Evolutionary conservation across 2,113 vertebrate species (phyloP).

Genomic region (Ranitomeya variabilis): DNA sequence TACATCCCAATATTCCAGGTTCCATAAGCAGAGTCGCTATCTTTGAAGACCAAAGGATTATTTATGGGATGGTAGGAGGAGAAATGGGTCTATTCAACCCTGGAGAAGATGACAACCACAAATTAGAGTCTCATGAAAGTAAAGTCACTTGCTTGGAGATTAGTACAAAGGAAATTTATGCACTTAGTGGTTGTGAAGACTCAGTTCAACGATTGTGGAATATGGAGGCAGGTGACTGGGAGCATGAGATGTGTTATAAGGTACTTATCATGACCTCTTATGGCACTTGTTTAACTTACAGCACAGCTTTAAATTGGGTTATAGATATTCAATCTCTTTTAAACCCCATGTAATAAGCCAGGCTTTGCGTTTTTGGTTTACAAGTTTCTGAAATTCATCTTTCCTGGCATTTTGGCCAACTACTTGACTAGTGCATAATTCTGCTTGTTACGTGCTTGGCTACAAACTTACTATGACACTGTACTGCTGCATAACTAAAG

Average conservation of each 20-base stretch:
- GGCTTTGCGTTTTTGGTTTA: neutral
- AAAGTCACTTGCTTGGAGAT: slow-evolving; percentile 72
- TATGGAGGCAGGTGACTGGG: slow-evolving; percentile 68
- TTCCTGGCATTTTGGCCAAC: neutral
- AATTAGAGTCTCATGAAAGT: slow-evolving; percentile 73
- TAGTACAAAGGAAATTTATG: slow-evolving; percentile 72
- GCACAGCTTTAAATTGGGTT: neutral
- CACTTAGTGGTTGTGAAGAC: slow-evolving; percentile 74
- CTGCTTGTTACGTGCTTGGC: too few species aligned
- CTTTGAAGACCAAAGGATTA: slow-evolving; percentile 66
- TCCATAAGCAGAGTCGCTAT: slow-evolving; percentile 69
- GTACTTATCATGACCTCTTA: slow-evolving; percentile 60
- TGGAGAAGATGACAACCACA: slow-evolving; percentile 16
- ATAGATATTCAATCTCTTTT: neutral
- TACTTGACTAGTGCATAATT: neutral
- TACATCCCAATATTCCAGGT: slow-evolving; percentile 68
- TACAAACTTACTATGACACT: too few species aligned
- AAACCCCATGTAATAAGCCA: neutral
- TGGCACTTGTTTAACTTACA: neutral
- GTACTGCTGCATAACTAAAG: too few species aligned
- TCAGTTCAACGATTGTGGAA: slow-evolving; percentile 78
- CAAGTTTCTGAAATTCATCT: neutral
- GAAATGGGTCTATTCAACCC: slow-evolving; percentile 69
- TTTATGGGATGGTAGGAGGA: slow-evolving; percentile 67
- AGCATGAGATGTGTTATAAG: slow-evolving; percentile 78